Evolutionary conservation across 2,888 invertebrate genomes (phyloP).

Genomic region (Xanthia icteritia): DNA sequence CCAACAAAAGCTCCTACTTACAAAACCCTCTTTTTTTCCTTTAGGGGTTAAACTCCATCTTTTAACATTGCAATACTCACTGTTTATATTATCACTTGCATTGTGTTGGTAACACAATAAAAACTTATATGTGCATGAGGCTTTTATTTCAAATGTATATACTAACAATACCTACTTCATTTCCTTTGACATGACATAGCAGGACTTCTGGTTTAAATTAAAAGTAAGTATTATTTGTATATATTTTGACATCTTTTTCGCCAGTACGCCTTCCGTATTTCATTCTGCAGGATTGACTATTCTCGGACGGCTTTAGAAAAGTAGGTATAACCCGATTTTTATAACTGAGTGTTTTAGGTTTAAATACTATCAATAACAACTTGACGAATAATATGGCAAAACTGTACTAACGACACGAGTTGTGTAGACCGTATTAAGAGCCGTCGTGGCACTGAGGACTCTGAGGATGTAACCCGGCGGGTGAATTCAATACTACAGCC

Average conservation of each 20-base stretch:
- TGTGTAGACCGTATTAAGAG: no score
- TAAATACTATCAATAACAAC: no score
- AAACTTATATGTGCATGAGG: slow-evolving; percentile 43
- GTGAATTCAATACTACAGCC: no score
- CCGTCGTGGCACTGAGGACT: no score
- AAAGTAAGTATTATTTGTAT: slow-evolving; percentile 50
- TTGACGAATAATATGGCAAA: no score
- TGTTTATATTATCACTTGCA: background rate
- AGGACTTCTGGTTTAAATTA: slow-evolving; percentile 44
- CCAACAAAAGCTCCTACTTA: background rate
- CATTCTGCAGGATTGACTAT: background rate
- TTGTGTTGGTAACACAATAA: slow-evolving; percentile 52
- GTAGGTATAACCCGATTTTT: no score
- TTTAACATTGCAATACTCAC: slow-evolving; percentile 3
- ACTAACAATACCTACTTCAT: slow-evolving; percentile 7
- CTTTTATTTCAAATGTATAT: slow-evolving; percentile 57
- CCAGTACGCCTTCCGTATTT: background rate
- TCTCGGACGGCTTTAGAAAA: background rate
- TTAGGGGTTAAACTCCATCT: background rate
- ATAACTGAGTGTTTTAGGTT: no score
- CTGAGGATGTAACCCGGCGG: no score
- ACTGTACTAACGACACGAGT: no score
- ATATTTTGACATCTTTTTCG: background rate
- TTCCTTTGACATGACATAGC: slow-evolving; percentile 19
- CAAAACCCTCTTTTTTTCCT: background rate